Conservation (phyloP, 1,140 invertebrate species). For the Drosophila simulans region DNA sequence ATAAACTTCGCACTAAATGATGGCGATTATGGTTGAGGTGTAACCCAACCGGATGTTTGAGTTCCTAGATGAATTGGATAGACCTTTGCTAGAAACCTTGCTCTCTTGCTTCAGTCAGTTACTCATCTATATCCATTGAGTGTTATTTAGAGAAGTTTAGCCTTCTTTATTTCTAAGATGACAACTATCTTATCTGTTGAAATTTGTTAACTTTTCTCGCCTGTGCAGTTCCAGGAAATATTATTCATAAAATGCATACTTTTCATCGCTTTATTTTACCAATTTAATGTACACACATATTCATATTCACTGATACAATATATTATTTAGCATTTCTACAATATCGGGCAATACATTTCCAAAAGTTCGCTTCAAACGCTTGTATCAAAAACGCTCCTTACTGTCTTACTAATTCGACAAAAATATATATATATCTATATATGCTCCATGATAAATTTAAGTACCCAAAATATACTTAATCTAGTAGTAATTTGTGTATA, state of each 20-base stretch:
- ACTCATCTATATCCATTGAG: no score
- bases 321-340: conserved; percentile 24
- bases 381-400: conserved; percentile 27
- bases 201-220: no score
- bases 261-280: conserved; percentile 31
- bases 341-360: conserved; percentile 35
- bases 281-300: conserved; percentile 24
- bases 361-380: conserved; percentile 20
- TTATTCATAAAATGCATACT: neutral
- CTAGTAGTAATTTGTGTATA: conserved; percentile 11
- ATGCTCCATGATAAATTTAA: conserved; percentile 7
- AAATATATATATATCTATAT: conserved; percentile 4
- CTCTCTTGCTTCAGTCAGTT: no score
- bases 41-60: conserved; percentile 13
- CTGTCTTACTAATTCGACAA: conserved; percentile 3
- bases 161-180: neutral
- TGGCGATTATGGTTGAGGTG: conserved; percentile 10
- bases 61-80: neutral
- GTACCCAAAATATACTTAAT: conserved; percentile 38
- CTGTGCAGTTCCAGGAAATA: neutral
- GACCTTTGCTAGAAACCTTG: no score
- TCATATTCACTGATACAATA: conserved; percentile 18
- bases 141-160: no score
- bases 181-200: no score
- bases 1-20: conserved; percentile 5